phyloP scores from a whole-genome alignment of 2,113 vertebrate genomes.

The Martes martes region DNA sequence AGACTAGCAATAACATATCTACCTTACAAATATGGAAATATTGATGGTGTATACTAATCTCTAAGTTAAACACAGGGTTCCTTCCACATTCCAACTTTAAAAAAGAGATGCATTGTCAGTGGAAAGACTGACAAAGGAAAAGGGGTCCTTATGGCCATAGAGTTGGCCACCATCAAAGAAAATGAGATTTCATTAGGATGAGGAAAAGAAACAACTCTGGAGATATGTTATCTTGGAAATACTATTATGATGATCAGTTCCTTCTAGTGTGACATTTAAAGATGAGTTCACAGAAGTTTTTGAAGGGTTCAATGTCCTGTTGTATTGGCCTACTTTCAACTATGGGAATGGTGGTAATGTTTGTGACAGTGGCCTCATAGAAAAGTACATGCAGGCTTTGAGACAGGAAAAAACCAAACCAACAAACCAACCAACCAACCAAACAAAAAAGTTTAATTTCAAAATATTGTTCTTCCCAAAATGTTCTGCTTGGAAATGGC shows the following conservation, averaged over 20 bases:
- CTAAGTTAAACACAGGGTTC: not conserved
- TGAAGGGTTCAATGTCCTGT: not conserved
- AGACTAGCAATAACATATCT: not conserved
- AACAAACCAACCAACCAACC: not conserved
- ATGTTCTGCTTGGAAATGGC: not conserved
- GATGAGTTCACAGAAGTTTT: not conserved
- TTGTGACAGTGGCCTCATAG: not conserved
- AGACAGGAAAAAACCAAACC: not conserved
- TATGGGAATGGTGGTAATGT: not conserved
- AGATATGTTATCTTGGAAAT: not conserved
- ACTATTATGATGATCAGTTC: not conserved
- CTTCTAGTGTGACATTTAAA: not conserved
- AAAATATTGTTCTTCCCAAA: not conserved
- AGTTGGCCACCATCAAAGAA: not conserved
- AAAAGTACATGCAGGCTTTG: not conserved
- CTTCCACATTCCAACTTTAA: not conserved
- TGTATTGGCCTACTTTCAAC: not conserved
- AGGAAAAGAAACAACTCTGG: not conserved
- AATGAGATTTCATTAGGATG: not conserved
- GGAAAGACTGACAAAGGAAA: not conserved
- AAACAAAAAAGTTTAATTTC: not conserved
- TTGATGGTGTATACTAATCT: not conserved
- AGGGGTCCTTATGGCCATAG: not conserved
- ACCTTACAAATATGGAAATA: not conserved
- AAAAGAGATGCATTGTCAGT: not conserved